Conservation (phyloP, 2,888 invertebrate species). For the Ferdinandea cuprea region DNA sequence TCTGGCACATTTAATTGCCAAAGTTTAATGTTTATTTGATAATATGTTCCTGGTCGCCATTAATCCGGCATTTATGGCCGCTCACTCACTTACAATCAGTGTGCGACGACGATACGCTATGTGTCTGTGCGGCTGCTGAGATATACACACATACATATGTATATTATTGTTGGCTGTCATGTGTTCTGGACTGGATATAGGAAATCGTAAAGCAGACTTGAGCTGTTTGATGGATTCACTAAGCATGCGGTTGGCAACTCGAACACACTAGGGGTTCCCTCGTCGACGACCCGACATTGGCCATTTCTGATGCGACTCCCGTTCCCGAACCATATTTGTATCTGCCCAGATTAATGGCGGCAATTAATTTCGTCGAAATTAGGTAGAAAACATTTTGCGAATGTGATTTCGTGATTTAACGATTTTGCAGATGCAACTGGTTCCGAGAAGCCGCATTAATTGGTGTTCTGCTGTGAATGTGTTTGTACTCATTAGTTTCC, state of each 20-base stretch:
- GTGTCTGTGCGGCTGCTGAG: constrained; percentile 59
- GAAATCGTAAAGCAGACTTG: constrained; percentile 43
- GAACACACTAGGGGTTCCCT: constrained; percentile 34
- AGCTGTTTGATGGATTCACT: constrained; percentile 37
- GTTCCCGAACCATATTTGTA: constrained; percentile 56
- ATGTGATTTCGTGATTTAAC: constrained; percentile 57
- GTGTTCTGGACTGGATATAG: constrained; percentile 29
- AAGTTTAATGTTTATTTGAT: constrained; percentile 69
- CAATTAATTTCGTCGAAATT: constrained; percentile 73
- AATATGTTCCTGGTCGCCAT: constrained; percentile 73
- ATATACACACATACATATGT: constrained; percentile 55
- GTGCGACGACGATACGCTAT: constrained; percentile 30
- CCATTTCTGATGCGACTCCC: constrained; percentile 15
- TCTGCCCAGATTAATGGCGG: constrained; percentile 62
- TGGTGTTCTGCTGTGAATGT: constrained; percentile 9
- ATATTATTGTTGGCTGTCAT: constrained; percentile 65
- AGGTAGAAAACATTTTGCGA: constrained; percentile 65
- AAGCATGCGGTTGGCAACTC: background rate
- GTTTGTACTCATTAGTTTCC: constrained; percentile 49
- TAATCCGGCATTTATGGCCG: constrained; percentile 59
- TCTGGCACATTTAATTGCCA: constrained; percentile 53
- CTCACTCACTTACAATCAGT: constrained; percentile 60
- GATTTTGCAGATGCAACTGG: constrained; percentile 34
- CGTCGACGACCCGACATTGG: too few species aligned
- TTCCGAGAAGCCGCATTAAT: constrained; percentile 61